Conservation (phyloP, 2,888 invertebrate genomes). For the Pyralis farinalis region DNA sequence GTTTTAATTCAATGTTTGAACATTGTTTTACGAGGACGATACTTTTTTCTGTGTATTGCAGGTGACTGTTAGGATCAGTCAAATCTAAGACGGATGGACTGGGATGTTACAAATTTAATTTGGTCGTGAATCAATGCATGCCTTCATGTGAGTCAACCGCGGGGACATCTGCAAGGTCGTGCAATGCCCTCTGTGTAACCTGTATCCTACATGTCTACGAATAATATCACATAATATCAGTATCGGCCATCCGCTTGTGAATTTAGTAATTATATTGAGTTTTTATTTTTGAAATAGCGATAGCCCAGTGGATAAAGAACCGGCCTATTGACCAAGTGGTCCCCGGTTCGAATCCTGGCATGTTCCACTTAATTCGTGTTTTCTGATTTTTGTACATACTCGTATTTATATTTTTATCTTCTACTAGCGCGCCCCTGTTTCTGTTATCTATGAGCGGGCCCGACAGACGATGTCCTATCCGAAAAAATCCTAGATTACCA, state of each 20-base stretch:
- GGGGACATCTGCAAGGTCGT: slow-evolving; percentile 65
- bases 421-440: too few species aligned
- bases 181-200: slow-evolving; percentile 38
- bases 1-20: slow-evolving; percentile 20
- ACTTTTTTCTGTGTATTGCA: background rate
- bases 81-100: slow-evolving; percentile 8
- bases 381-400: too few species aligned
- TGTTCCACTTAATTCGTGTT: too few species aligned
- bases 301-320: too few species aligned
- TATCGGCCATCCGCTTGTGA: background rate
- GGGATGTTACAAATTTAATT: slow-evolving; percentile 25
- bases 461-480: too few species aligned
- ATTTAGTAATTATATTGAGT: too few species aligned
- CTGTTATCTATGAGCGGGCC: too few species aligned
- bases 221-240: slow-evolving; percentile 5
- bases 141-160: slow-evolving; percentile 39
- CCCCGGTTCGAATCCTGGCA: too few species aligned
- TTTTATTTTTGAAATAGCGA: too few species aligned
- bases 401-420: too few species aligned
- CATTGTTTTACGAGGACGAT: slow-evolving; percentile 5
- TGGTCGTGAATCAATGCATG: slow-evolving; percentile 41
- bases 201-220: slow-evolving; percentile 34
- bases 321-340: too few species aligned
- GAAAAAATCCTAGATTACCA: too few species aligned
- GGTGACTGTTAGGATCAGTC: background rate